Conservation (phyloP, 2,113 vertebrate species). For the Atractosteus spatula region DNA sequence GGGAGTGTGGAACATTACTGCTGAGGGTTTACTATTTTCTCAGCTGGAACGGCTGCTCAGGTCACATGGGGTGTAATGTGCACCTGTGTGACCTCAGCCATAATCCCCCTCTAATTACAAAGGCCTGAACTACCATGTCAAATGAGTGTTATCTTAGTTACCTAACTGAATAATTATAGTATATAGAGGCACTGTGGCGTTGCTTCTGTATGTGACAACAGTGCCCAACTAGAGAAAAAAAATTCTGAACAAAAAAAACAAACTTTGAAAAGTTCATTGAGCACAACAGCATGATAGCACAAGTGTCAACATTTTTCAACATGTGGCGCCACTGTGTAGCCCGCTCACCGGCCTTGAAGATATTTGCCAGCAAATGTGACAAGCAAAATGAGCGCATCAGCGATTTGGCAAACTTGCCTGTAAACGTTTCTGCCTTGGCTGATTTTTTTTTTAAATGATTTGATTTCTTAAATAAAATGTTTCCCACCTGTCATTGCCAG, state of each 20-base stretch:
- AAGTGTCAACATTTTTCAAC: neutral
- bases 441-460: too few relatives aligned
- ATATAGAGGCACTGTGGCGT: neutral
- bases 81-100: constrained; percentile 53
- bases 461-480: too few relatives aligned
- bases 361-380: neutral
- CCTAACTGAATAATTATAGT: neutral
- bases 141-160: constrained; percentile 5
- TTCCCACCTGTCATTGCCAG: too few relatives aligned
- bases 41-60: constrained; percentile 40
- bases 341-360: neutral
- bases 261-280: neutral
- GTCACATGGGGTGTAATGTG: constrained; percentile 46
- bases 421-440: too few relatives aligned
- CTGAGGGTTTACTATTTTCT: constrained; percentile 45
- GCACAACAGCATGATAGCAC: neutral
- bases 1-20: constrained; percentile 28
- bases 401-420: neutral
- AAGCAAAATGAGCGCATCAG: neutral
- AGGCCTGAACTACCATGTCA: constrained; percentile 25
- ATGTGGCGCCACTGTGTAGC: neutral
- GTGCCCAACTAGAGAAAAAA: neutral
- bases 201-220: neutral
- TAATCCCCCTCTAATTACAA: constrained; percentile 35
- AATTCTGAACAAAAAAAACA: neutral